phyloP scores from a whole-genome alignment of 2,797 vertebrate species.

The Gorsachius magnificus region DNA sequence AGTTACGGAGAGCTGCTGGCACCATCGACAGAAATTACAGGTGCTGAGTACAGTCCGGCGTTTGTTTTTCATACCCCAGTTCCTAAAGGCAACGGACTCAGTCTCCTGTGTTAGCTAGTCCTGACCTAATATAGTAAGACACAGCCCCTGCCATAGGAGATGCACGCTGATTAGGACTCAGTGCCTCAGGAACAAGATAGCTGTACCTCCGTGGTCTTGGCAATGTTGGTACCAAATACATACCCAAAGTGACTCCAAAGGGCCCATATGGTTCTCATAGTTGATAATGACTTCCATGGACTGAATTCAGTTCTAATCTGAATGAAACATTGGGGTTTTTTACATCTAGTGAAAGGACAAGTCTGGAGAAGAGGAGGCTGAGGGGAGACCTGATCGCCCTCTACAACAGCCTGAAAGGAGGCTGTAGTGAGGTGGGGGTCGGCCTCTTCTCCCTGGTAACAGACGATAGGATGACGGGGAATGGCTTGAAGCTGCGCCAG shows the following conservation, averaged over 20 bases:
- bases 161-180: rapidly evolving
- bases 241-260: background rate
- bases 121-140: background rate
- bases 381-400: too few relatives aligned
- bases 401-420: too few relatives aligned
- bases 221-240: background rate
- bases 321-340: constrained; percentile 10
- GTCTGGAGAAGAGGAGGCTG: too few relatives aligned
- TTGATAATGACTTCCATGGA: constrained; percentile 2
- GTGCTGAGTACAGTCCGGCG: background rate
- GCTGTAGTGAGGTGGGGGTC: too few relatives aligned
- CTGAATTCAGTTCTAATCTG: background rate
- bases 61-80: background rate
- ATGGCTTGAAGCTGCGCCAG: too few relatives aligned
- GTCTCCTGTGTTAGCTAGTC: background rate
- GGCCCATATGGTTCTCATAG: background rate
- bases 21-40: background rate
- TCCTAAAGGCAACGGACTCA: background rate
- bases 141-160: background rate
- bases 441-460: too few relatives aligned
- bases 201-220: background rate
- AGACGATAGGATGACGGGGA: too few relatives aligned
- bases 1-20: background rate
- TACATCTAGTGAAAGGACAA: background rate
- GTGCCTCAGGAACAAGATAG: background rate